A percentile compares a stretch with the other conserved stretches of the same genome.
phyloP scores from a whole-genome alignment of 2,888 invertebrate genomes.

The Eupelmus urozonus region DNA sequence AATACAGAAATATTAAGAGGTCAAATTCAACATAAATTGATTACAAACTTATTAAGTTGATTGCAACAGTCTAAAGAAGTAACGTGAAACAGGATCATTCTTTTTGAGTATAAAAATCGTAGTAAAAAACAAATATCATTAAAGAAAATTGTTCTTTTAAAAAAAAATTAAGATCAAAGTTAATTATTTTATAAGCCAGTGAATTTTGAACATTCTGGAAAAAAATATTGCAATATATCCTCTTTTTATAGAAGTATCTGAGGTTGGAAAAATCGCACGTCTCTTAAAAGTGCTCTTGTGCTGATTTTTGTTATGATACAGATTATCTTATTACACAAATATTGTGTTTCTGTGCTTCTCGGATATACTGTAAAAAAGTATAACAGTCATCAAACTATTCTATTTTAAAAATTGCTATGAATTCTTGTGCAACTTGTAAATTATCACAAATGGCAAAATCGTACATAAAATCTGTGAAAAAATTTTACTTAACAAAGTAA shows the following conservation, averaged over 20 bases:
- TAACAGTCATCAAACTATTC: slow-evolving; percentile 7
- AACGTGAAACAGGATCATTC: no score
- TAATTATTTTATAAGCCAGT: no score
- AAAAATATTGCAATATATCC: slow-evolving; percentile 15
- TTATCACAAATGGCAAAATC: slow-evolving; percentile 51
- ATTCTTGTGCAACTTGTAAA: slow-evolving; percentile 36
- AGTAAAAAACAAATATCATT: slow-evolving; percentile 1
- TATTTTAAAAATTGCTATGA: background rate
- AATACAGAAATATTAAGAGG: no score
- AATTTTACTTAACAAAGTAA: slow-evolving; percentile 10
- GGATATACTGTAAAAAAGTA: no score
- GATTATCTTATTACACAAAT: background rate
- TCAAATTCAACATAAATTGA: no score
- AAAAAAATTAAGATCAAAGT: no score
- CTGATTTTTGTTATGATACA: background rate
- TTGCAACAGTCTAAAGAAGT: no score
- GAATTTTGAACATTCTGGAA: slow-evolving; percentile 14
- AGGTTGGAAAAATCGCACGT: background rate
- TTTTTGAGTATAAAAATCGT: no score
- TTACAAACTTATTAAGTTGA: no score
- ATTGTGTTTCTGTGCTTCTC: background rate
- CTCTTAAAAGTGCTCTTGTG: slow-evolving; percentile 5
- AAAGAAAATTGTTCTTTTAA: no score
- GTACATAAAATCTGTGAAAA: slow-evolving; percentile 10
- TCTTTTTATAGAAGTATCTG: background rate